phyloP scores from a whole-genome alignment of 2,888 invertebrate genomes.

The Spodoptera littoralis region DNA sequence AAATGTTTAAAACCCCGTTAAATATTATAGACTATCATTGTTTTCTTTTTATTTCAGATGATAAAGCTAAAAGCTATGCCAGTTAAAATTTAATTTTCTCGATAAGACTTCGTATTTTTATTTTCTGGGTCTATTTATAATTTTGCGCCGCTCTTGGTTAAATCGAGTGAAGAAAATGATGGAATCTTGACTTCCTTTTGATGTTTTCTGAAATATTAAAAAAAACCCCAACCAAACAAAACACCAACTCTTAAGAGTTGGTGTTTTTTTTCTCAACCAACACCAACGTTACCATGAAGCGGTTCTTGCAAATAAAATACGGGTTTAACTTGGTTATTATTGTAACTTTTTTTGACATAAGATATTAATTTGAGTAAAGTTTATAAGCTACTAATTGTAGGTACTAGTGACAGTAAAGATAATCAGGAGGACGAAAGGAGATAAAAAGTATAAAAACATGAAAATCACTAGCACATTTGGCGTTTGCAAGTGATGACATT shows the following conservation, averaged over 20 bases:
- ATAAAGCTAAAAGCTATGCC: slow-evolving; percentile 50
- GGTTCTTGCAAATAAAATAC: not conserved
- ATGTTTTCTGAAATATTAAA: slow-evolving; percentile 23
- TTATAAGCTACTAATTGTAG: too few relatives aligned
- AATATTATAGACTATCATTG: slow-evolving; percentile 30
- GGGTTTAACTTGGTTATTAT: not conserved
- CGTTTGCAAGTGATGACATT: slow-evolving; percentile 22
- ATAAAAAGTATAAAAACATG: not conserved
- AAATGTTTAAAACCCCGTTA: slow-evolving; percentile 36
- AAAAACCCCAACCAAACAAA: too few relatives aligned
- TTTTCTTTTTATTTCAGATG: slow-evolving; percentile 47
- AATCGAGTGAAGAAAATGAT: slow-evolving; percentile 42
- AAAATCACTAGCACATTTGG: slow-evolving; percentile 18
- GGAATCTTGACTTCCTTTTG: slow-evolving; percentile 29
- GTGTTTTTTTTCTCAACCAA: too few relatives aligned
- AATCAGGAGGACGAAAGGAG: not conserved
- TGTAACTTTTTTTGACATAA: too few relatives aligned
- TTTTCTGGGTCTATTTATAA: slow-evolving; percentile 30
- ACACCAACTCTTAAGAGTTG: too few relatives aligned
- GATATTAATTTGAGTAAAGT: too few relatives aligned
- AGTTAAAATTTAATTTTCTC: slow-evolving; percentile 26
- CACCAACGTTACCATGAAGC: not conserved
- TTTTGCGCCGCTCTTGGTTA: slow-evolving; percentile 33
- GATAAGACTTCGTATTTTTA: slow-evolving; percentile 30
- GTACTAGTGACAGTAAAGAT: too few relatives aligned